Evolutionary conservation across 2,888 invertebrate genomes (phyloP).

Genomic region (Sipha maydis): DNA sequence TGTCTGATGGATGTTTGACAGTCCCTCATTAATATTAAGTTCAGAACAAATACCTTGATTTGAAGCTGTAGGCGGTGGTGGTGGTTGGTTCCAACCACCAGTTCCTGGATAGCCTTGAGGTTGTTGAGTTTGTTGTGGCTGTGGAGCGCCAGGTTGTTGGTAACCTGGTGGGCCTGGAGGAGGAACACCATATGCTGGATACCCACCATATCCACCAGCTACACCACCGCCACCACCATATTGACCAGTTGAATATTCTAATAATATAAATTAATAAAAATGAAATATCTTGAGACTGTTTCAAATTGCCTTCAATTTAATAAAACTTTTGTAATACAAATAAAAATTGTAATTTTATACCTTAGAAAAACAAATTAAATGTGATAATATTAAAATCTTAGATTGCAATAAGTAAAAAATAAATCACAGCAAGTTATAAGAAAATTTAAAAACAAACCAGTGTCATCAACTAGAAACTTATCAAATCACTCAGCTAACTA

Average conservation of each 20-base stretch:
- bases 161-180: slow-evolving; percentile 56
- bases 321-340: background rate
- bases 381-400: background rate
- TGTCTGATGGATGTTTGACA: background rate
- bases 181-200: slow-evolving; percentile 60
- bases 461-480: no score
- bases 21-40: background rate
- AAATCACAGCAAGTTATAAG: background rate
- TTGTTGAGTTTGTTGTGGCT: slow-evolving; percentile 47
- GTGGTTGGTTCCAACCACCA: slow-evolving; percentile 40
- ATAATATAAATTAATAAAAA: background rate
- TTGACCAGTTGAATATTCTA: slow-evolving; percentile 56
- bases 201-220: slow-evolving; percentile 59
- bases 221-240: slow-evolving; percentile 55
- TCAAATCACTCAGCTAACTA: no score
- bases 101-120: slow-evolving; percentile 41
- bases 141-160: slow-evolving; percentile 43
- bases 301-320: background rate
- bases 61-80: slow-evolving; percentile 49
- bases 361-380: background rate
- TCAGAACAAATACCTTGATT: slow-evolving; percentile 21
- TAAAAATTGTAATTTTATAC: no score
- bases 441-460: no score
- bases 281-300: background rate
- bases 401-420: background rate